Evolutionary conservation across 2,797 vertebrate genomes (phyloP).

Genomic region (Coregonus sp.): DNA sequence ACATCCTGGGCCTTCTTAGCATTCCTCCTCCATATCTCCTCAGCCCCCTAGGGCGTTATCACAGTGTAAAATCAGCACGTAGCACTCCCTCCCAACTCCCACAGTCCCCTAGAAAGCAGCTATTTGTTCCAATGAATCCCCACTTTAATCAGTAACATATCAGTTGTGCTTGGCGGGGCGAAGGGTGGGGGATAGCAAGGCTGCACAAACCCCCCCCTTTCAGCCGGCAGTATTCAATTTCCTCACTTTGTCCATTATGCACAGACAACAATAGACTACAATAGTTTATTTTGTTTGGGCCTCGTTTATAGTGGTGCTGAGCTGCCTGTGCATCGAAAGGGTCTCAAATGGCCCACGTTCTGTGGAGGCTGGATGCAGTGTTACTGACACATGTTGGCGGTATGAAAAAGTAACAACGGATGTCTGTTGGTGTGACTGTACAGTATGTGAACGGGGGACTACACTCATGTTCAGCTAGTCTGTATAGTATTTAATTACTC

Average conservation of each 20-base stretch:
- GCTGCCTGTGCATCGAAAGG: background rate
- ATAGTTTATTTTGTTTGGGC: slow-evolving; percentile 29
- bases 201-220: slow-evolving; percentile 20
- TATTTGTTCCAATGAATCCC: slow-evolving; percentile 20
- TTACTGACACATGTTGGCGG: background rate
- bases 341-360: slow-evolving; percentile 6
- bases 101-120: slow-evolving; percentile 12
- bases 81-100: slow-evolving; percentile 2
- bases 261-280: slow-evolving; percentile 31
- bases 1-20: background rate
- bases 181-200: background rate
- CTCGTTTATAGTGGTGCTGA: slow-evolving; percentile 24
- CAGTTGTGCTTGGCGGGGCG: background rate
- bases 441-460: background rate
- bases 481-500: background rate
- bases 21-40: slow-evolving; percentile 17
- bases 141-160: slow-evolving; percentile 23
- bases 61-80: background rate
- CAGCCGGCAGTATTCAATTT: slow-evolving; percentile 36
- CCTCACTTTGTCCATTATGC: slow-evolving; percentile 38
- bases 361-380: slow-evolving; percentile 5
- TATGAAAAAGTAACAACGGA: background rate
- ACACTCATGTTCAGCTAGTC: background rate
- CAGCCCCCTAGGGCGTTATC: slow-evolving; percentile 7
- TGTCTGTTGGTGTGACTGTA: background rate